A percentile compares a stretch with the other conserved stretches of the same genome.
Evolutionary conservation across 2,113 vertebrate genomes (phyloP).

Genomic region (Rafetus swinhoei): DNA sequence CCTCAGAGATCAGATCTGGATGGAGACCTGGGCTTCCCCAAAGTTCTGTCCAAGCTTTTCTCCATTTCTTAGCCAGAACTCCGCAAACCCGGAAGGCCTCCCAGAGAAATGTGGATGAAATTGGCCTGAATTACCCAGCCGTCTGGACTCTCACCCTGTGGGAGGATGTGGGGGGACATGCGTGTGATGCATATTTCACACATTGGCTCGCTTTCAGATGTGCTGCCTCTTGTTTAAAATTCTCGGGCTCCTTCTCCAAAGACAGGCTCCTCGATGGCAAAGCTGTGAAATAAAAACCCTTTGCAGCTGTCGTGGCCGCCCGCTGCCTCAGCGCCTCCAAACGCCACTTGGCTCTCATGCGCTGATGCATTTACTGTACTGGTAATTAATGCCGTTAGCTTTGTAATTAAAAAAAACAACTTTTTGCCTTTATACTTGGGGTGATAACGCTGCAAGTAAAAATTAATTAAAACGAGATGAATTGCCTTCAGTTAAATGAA

Average conservation of each 20-base stretch:
- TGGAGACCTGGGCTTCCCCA: background rate
- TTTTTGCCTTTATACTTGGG: conserved; percentile 83
- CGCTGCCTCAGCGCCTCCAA: conserved; percentile 76
- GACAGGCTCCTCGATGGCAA: conserved; percentile 46
- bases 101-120: background rate
- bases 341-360: conserved; percentile 67
- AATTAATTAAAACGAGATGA: conserved; percentile 90
- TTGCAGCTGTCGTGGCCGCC: conserved; percentile 73
- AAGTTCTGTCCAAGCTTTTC: background rate
- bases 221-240: conserved; percentile 17
- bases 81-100: background rate
- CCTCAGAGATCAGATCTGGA: background rate
- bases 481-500: conserved; percentile 86
- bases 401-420: conserved; percentile 85
- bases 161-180: background rate
- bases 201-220: background rate
- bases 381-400: conserved; percentile 87
- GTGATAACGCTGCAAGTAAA: conserved; percentile 86
- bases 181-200: background rate
- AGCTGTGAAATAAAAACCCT: conserved; percentile 44
- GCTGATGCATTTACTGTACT: conserved; percentile 80
- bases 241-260: conserved; percentile 1
- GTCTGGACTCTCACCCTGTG: background rate
- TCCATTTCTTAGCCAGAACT: background rate
- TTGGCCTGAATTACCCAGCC: background rate